Evolutionary conservation across 92 coral and sea anemone genomes (phyloP), one percentile per base, ranked within the genome.

Genomic region (Heliopora coerulea): DNA sequence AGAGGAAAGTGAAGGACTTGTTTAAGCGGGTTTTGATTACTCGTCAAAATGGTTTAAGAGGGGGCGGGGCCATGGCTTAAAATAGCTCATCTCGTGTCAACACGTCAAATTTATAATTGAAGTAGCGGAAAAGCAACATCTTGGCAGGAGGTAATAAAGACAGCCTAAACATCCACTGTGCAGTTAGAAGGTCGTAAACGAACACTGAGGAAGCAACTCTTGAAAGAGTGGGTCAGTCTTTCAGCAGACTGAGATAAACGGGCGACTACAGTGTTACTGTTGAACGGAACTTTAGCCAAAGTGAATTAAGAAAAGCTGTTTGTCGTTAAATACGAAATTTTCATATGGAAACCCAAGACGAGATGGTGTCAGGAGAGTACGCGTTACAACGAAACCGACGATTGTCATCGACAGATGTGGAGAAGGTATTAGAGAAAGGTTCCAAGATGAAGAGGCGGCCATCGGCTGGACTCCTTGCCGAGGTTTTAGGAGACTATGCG

Each of bases 61-160:
- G 72, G 33, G 72, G 56, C 56, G 72, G 72, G 5, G 33, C 0
- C 18, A 6, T 11, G 28, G 34, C 74, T 67, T 67, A 67, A 67
- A 67, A 67, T 67, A 67, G 59, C 74, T 29, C 59, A 3, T 24
- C 18, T 46, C 32, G 40, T 67, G 74, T 67, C 74, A 67, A 67
- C 74, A 67, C 74, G 40, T 67, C 74, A 67, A 44, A 44, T 26
- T 25, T 48, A 8, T 67, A 67, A 65, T 65, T 49, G 59, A 34
- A 56, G 8, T 11, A 48, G 58, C 74, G 74, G 74, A 67, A 67
- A 67, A 27, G 49, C 29, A 26, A 8, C 40, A 23, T 58, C 54
- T 67, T 67, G 74, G 49, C 74, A 56, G 74, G 74, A 44, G 74
- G 74, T 67, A 34, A 67, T 58, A 46, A 67, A 67, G 72, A 35